Evolutionary conservation across 1,140 invertebrate genomes (phyloP), one percentile per base, ranked within the genome.

Genomic region (Zelostemma sp.): DNA sequence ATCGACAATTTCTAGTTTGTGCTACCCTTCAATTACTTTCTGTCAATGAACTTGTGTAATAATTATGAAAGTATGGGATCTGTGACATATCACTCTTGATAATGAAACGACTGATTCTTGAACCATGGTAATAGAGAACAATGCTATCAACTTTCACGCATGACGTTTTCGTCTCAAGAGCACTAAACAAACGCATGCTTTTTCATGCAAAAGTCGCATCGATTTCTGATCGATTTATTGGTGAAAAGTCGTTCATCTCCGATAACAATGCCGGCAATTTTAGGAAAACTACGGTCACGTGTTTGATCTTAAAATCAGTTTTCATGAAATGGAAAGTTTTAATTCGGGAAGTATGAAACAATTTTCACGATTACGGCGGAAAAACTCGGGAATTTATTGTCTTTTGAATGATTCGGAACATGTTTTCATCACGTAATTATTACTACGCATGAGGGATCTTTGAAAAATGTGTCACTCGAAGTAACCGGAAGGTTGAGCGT

Each of bases 21-120:
- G 14, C 11, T 9, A 50, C 1, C 33, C 19, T 53, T 41, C n/a
- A 50, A 59, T 50, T 38, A 16, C 15, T 25, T 59, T 59, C 56
- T 59, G 56, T 59, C 56, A 59, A 50, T 59, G 56, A 59, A 59
- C 56, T 59, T 59, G 56, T 50, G 31, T 46, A 1, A 18, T 46
- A 17, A n/a, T n/a, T n/a, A 19, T 40, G 15, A 48, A 31, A 21
- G 12, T 11, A 19, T 46, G 6, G 11, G 28, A 31, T 48, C 43
- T 16, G 6, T 19, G 43, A 19, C 43, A 46, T 46, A 46, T 46
- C 18, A 21, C 46, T 8, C 18, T 25, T 48, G 46, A 48, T 48
- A 48, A 48, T 11, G 46, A 21, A 48, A 28, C 19, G 14, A 14
- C 46, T 21, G 17, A 43, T 12, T 43, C 43, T 19, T 46, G 18